phyloP scores from a whole-genome alignment of 2,797 vertebrate species.

The Hapalemur alaotrensis region DNA sequence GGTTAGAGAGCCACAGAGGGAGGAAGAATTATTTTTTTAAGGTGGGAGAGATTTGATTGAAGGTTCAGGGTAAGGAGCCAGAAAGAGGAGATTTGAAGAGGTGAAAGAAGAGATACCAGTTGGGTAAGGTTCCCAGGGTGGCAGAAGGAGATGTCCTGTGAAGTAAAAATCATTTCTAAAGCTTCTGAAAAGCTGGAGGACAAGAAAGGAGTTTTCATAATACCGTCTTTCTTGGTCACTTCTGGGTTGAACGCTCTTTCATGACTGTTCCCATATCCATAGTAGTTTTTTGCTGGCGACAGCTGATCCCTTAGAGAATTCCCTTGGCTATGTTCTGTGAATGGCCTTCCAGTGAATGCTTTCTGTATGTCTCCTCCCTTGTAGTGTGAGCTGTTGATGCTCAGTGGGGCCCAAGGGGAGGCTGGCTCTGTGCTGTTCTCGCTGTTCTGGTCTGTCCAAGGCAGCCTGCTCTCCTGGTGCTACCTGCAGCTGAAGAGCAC shows the following conservation, averaged over 20 bases:
- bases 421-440: slow-evolving; percentile 91
- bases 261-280: background rate
- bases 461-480: slow-evolving; percentile 96
- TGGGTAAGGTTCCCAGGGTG: background rate
- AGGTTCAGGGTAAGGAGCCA: background rate
- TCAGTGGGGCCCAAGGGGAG: slow-evolving; percentile 85
- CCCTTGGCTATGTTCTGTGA: background rate
- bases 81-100: background rate
- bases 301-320: background rate
- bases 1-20: background rate
- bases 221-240: background rate
- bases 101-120: background rate
- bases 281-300: background rate
- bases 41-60: background rate
- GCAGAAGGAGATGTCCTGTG: background rate
- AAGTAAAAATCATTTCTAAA: background rate
- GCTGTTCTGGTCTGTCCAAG: slow-evolving; percentile 97
- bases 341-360: background rate
- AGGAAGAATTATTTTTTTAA: background rate
- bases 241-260: background rate
- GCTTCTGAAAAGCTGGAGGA: background rate
- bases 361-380: slow-evolving; percentile 44
- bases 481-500: slow-evolving; percentile 94
- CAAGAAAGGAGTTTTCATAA: background rate
- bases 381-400: slow-evolving; percentile 95